These are phyloP conservation scores for Luffia ferchaultella DNA, from an alignment of 2,888 invertebrate species.

Conservation along the genomic window DNA sequence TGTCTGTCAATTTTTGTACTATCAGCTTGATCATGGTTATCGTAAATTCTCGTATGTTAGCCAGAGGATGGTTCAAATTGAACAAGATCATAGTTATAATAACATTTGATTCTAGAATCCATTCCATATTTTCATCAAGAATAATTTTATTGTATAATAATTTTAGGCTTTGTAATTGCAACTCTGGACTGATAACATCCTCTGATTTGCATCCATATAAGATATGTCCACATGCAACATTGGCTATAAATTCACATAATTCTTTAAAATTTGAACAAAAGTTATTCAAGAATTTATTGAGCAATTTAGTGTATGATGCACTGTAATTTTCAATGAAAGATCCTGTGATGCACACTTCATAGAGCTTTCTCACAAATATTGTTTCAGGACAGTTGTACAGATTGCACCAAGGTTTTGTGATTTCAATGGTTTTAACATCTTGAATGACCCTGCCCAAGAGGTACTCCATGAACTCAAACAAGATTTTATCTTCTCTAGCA, in stretches of 20 bases:
- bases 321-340: constrained; percentile 42
- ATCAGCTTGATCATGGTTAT: constrained; percentile 57
- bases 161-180: constrained; percentile 61
- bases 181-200: constrained; percentile 48
- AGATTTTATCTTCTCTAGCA: constrained; percentile 49
- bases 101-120: constrained; percentile 49
- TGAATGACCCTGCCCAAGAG: constrained; percentile 57
- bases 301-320: constrained; percentile 36
- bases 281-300: constrained; percentile 50
- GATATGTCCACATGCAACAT: constrained; percentile 60
- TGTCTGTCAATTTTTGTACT: constrained; percentile 29
- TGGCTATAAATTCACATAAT: constrained; percentile 65
- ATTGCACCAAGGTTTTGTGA: constrained; percentile 50
- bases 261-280: constrained; percentile 44
- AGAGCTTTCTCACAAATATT: constrained; percentile 42
- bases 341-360: constrained; percentile 56
- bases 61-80: constrained; percentile 58
- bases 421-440: constrained; percentile 41
- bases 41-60: constrained; percentile 61
- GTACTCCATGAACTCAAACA: constrained; percentile 63
- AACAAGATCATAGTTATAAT: constrained; percentile 65
- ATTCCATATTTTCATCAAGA: constrained; percentile 28
- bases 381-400: constrained; percentile 39
- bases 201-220: constrained; percentile 44
- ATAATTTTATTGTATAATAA: constrained; percentile 35